Evolutionary conservation across 1,140 invertebrate genomes (phyloP).

Genomic region (Brachionus manjavacas): DNA sequence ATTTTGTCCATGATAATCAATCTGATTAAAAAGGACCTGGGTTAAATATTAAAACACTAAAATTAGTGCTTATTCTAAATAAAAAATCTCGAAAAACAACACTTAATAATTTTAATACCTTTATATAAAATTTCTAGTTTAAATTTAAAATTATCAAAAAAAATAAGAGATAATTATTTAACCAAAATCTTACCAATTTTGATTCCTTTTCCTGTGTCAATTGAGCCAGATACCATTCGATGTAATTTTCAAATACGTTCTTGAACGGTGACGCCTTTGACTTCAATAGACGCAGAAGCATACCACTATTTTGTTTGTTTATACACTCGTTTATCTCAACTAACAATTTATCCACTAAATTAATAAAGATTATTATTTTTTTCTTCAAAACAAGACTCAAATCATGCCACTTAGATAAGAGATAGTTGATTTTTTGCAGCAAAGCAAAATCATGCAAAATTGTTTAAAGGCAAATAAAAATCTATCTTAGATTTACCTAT

Average conservation of each 20-base stretch:
- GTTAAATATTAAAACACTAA: not conserved
- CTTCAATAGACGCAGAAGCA: not conserved
- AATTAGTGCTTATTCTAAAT: not conserved
- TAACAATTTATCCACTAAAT: slow-evolving; percentile 5
- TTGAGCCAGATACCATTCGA: slow-evolving; percentile 32
- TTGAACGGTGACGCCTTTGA: slow-evolving; percentile 12
- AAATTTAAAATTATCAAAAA: not conserved
- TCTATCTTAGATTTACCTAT: slow-evolving; percentile 14
- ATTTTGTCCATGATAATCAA: not conserved
- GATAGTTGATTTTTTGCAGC: not conserved
- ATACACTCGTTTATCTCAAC: slow-evolving; percentile 27
- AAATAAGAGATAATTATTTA: not conserved
- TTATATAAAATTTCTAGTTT: slow-evolving; percentile 19
- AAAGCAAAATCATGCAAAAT: slow-evolving; percentile 14
- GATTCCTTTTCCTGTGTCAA: slow-evolving; percentile 32
- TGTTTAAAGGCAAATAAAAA: not conserved
- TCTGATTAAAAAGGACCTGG: not conserved
- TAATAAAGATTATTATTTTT: not conserved
- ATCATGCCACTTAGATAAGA: not conserved
- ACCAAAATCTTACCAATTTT: slow-evolving; percentile 26
- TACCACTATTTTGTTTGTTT: slow-evolving; percentile 3
- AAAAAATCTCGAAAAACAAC: not conserved
- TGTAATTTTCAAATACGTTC: not conserved
- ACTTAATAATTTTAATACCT: not conserved
- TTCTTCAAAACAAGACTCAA: not conserved